Base-by-base conservation (phyloP, 2,888 invertebrate genomes). In the Drosophila robusta region DNA sequence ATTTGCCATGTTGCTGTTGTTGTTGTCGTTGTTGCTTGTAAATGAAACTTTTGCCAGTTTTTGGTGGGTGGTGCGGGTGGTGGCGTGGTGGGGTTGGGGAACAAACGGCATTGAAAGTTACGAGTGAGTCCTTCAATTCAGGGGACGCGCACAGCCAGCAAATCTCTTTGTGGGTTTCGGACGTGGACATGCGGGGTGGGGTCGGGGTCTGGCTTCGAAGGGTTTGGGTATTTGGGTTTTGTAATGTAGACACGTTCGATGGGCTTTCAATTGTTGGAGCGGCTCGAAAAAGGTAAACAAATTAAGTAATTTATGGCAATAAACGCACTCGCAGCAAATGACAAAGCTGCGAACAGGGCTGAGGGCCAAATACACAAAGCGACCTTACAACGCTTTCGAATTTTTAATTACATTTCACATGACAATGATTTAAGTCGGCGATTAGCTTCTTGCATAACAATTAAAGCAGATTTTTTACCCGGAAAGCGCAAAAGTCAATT, bases 91-190 rank as follows among this genome's bases (percentile, higher is more conserved):
- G 22, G 4, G 58, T 16, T 44, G 44, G 11, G 12, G 34, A 22
- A 44, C 16, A 51, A 75, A 73, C 69, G 86, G 79, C 86, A 87
- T 87, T 85, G 86, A 79, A 83, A 79, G 74, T 82, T 72, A 75
- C 77, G 64, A 76, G 73, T 44, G 44, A 56, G 49, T 46, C 52
- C 69, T 68, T 68, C 78, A 80, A 75, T 85, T 72, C 54, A 46
- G 65, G 60, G 54, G 39, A 16, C n/a, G 16, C 65, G 16, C 26
- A 44, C 24, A 26, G 52, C 34, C 46, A 44, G 49, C 41, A 49
- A 46, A 54, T 45, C 54, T 45, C 16, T 41, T 56, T 46, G 26
- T 38, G 34, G 50, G n/a, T 32, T 63, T 18, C 18, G 18, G 18
- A 18, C 18, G 18, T 1, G 2, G 2, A 18, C 18, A n/a, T n/a